Conservation (phyloP, 2,113 vertebrate genomes). For the Triplophysa dalaica region DNA sequence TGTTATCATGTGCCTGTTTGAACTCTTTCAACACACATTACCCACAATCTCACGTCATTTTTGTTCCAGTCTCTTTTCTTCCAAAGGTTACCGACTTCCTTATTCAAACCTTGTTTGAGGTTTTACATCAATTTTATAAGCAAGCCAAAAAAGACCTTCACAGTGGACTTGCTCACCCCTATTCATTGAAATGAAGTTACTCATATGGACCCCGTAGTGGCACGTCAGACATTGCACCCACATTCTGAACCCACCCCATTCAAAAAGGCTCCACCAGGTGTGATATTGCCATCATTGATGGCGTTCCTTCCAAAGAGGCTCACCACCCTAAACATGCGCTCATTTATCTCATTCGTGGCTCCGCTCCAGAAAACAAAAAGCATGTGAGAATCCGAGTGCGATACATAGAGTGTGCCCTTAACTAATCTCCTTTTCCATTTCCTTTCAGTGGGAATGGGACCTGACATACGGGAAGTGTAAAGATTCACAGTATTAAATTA, state of each 20-base stretch:
- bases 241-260: slow-evolving; percentile 46
- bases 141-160: slow-evolving; percentile 28
- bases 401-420: not conserved
- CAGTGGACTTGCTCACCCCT: slow-evolving; percentile 57
- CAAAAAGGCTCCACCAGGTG: slow-evolving; percentile 66
- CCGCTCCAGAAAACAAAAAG: not conserved
- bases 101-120: slow-evolving; percentile 11
- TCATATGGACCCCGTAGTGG: slow-evolving; percentile 26
- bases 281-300: slow-evolving; percentile 2
- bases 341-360: not conserved
- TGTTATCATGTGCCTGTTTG: slow-evolving; percentile 51
- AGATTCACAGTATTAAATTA: slow-evolving; percentile 52
- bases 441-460: slow-evolving; percentile 4
- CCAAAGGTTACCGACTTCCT: slow-evolving; percentile 21
- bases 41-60: not conserved
- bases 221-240: slow-evolving; percentile 63
- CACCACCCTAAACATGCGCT: slow-evolving; percentile 33
- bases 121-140: not conserved
- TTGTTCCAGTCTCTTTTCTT: slow-evolving; percentile 4
- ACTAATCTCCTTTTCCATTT: not conserved
- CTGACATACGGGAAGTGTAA: slow-evolving; percentile 29
- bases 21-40: slow-evolving; percentile 25
- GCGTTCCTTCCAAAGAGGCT: slow-evolving; percentile 10
- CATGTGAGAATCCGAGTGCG: not conserved
- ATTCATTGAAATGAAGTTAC: slow-evolving; percentile 68